These are phyloP conservation scores for Chrysopilus asiliformis DNA, from an alignment of 2,888 invertebrate genomes.

Conservation along the genomic window DNA sequence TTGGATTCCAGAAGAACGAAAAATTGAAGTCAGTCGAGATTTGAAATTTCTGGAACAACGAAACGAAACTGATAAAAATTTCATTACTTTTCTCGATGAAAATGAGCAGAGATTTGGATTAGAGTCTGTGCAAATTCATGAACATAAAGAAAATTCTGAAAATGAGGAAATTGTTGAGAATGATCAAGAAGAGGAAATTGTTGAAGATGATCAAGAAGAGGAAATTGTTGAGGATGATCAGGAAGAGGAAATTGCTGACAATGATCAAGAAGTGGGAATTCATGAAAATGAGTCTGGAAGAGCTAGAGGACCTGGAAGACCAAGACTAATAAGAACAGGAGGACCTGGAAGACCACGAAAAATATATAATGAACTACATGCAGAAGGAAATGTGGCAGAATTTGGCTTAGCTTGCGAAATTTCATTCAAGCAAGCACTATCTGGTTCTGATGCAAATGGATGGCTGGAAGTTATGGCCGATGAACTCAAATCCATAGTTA, in stretches of 20 bases:
- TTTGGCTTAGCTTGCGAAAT: background rate
- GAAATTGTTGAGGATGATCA: too few species aligned
- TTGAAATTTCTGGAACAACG: background rate
- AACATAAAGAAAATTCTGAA: too few species aligned
- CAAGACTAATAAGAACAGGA: background rate
- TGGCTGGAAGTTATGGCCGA: background rate
- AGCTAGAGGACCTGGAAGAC: slow-evolving; percentile 1
- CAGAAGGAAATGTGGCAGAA: background rate
- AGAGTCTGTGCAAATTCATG: too few species aligned
- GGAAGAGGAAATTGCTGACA: too few species aligned
- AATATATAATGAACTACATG: background rate
- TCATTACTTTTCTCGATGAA: background rate
- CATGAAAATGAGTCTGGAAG: background rate
- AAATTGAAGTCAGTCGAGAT: background rate
- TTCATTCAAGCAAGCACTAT: background rate
- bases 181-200: too few species aligned
- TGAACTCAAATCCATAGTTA: background rate
- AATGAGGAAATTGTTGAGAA: too few species aligned
- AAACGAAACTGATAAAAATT: background rate
- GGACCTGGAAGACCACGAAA: slow-evolving; percentile 1
- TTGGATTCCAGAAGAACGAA: background rate
- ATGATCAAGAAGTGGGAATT: too few species aligned
- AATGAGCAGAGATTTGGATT: background rate
- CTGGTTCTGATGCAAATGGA: background rate
- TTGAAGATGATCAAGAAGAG: too few species aligned